Evolutionary conservation across 92 coral and sea anemone genomes (phyloP).

Genomic region (Ricordea florida): DNA sequence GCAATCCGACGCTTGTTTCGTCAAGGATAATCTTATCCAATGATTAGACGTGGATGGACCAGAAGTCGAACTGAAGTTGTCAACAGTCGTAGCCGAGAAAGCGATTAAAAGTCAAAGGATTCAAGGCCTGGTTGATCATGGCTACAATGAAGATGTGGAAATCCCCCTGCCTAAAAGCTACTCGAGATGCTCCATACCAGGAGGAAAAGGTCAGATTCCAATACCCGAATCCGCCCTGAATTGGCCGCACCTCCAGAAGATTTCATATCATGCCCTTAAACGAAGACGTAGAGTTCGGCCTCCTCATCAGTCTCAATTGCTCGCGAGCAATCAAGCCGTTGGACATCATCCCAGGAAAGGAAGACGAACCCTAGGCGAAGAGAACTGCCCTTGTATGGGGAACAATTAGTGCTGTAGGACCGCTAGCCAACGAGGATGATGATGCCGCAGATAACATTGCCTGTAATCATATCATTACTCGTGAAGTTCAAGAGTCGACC

Average conservation of each 20-base stretch:
- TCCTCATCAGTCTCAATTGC: constrained; percentile 60
- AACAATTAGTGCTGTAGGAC: constrained; percentile 25
- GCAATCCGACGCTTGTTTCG: constrained; percentile 68
- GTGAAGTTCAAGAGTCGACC: constrained; percentile 18
- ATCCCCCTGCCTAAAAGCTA: constrained; percentile 53
- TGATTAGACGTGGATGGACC: constrained; percentile 33
- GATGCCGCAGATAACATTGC: constrained; percentile 7
- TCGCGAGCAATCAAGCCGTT: constrained; percentile 47
- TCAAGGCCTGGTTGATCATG: constrained; percentile 49
- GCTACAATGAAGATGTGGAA: constrained; percentile 23
- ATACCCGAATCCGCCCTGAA: constrained; percentile 50
- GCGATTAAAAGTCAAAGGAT: constrained; percentile 27
- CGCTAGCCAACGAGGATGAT: background rate
- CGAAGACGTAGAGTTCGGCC: constrained; percentile 42
- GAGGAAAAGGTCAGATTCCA: constrained; percentile 44
- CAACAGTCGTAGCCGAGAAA: constrained; percentile 51
- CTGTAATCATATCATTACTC: constrained; percentile 4
- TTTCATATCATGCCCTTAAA: constrained; percentile 32
- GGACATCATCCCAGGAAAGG: constrained; percentile 50
- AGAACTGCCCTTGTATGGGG: constrained; percentile 69
- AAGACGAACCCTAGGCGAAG: constrained; percentile 57
- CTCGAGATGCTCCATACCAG: constrained; percentile 39
- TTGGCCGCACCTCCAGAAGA: constrained; percentile 51
- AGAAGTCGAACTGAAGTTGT: constrained; percentile 34
- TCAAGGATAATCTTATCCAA: constrained; percentile 30